Conservation (phyloP, 2,113 vertebrate genomes). For the Oriolus oriolus region DNA sequence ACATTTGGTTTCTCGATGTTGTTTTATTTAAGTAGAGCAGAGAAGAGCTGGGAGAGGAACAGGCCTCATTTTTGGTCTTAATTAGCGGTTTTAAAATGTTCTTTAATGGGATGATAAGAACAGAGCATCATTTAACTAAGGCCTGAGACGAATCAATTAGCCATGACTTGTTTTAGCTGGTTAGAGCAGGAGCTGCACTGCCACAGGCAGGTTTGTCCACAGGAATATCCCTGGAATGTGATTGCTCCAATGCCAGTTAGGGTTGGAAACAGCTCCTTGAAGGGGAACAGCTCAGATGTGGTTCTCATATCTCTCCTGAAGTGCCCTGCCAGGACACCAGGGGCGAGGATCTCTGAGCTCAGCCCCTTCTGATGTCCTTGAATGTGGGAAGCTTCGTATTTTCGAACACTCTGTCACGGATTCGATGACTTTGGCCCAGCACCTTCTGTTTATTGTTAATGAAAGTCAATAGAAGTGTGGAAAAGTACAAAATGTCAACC, state of each 20-base stretch:
- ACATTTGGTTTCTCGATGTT: not conserved
- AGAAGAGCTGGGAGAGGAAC: not conserved
- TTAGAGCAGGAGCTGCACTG: not conserved
- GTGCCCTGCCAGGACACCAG: not conserved
- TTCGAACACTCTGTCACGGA: not conserved
- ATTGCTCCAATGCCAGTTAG: not conserved
- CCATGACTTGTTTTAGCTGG: not conserved
- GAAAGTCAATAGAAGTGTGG: constrained; percentile 21
- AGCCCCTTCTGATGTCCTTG: not conserved
- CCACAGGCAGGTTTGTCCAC: not conserved
- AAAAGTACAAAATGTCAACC: constrained; percentile 46
- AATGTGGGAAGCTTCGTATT: not conserved
- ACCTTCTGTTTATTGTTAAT: constrained; percentile 28
- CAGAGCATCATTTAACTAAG: not conserved
- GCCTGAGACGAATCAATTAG: not conserved
- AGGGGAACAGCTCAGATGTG: not conserved
- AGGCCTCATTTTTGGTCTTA: not conserved
- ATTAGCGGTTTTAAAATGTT: not conserved
- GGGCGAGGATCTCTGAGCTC: not conserved
- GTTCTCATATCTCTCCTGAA: not conserved
- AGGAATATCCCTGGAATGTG: not conserved
- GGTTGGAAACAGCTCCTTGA: not conserved
- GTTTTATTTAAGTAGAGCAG: not conserved
- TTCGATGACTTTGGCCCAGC: not conserved
- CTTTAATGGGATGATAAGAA: not conserved